Conservation (phyloP, 2,888 invertebrate genomes). For the Spodoptera exigua region DNA sequence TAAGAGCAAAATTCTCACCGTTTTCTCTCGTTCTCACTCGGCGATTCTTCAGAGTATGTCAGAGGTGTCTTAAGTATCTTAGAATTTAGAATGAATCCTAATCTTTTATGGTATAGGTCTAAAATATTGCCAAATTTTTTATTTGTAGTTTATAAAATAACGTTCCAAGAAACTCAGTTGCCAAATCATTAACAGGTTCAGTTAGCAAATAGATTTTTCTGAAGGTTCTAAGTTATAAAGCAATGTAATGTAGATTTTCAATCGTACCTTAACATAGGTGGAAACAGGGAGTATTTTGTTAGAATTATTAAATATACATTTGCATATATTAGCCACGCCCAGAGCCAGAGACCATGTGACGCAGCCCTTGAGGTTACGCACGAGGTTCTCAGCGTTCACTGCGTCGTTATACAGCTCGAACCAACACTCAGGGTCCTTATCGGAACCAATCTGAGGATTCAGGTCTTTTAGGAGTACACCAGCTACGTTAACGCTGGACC, state of each 20-base stretch:
- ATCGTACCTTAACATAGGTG: slow-evolving; percentile 44
- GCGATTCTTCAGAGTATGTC: no score
- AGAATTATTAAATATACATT: slow-evolving; percentile 86
- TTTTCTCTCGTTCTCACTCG: no score
- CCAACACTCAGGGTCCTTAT: slow-evolving; percentile 92
- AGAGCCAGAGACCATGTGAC: slow-evolving; percentile 95
- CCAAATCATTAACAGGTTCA: no score
- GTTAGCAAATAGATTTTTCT: no score
- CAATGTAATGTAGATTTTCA: background rate
- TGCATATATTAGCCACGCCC: slow-evolving; percentile 90
- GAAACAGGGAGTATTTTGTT: slow-evolving; percentile 45
- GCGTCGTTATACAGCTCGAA: slow-evolving; percentile 71
- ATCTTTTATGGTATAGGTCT: no score
- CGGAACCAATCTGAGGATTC: slow-evolving; percentile 91
- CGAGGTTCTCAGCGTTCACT: slow-evolving; percentile 30
- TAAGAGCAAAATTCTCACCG: no score
- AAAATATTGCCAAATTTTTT: no score
- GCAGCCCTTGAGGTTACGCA: slow-evolving; percentile 76
- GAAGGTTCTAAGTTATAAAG: no score
- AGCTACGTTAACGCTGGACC: slow-evolving; percentile 92
- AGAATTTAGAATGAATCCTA: no score
- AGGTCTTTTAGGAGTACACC: slow-evolving; percentile 89
- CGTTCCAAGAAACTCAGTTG: no score
- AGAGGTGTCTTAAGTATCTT: no score
- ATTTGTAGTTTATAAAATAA: no score